Base-by-base conservation (phyloP, 2,888 invertebrate species). In the Lysandra coridon region DNA sequence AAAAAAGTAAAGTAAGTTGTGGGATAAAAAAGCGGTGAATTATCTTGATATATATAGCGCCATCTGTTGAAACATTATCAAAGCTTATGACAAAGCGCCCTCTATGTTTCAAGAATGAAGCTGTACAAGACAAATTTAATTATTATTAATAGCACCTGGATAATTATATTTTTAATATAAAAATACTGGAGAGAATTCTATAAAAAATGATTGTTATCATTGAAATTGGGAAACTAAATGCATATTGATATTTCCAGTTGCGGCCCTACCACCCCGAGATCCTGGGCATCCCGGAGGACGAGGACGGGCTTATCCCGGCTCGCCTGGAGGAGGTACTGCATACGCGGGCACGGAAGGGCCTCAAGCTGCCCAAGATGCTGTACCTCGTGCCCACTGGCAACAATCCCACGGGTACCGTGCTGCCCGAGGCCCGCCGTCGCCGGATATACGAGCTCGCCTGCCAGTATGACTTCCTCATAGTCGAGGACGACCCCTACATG, bases 401-500 rank as follows among this genome's bases (percentile, higher is more conserved):
- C 44, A 98, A 98, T 87, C 98, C 98, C 1, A 96, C 96, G 0
- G 98, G 98, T 0, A 95, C 95, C 0, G 96, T 97, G 0, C 91
- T 97, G 79, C 94, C 97, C 0, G 91, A 95, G 74, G 95, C 96
- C 23, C 94, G 97, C 82, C 95, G 96, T 80, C 93, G 95, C 81
- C 95, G 96, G 88, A 96, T 98, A 73, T 98, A 98, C 86, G 93
- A 95, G 83, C 93, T 98, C 81, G 97, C 97, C 75, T 97, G 97
- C 89, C 95, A 96, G 87, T 97, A 97, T 87, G 96, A 98, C 89
- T 95, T 98, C 60, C 85, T 98, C 10, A 97, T 98, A 79, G 85
- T 98, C 7, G 98, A 98, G 87, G 98, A 98, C 85, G 98, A 98
- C 88, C 97, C 98, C 0, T 98, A 98, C 85, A 97, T 96, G 90